Evolutionary conservation across 2,888 invertebrate species (phyloP).

Genomic region (Celastrina argiolus): DNA sequence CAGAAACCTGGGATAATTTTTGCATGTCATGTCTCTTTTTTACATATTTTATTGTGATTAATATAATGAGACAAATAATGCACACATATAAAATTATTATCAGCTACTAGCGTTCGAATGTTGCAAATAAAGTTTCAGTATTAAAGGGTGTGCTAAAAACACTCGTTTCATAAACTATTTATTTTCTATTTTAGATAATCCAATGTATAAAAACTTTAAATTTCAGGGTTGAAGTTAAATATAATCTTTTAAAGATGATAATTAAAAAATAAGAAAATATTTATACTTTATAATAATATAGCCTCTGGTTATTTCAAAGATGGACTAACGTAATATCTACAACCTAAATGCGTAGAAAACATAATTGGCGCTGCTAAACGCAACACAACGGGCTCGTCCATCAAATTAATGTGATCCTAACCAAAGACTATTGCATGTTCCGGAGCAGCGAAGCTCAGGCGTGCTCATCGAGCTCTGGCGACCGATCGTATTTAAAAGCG

Average conservation of each 20-base stretch:
- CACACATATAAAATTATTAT: too few species aligned
- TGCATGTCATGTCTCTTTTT: too few species aligned
- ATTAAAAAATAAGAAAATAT: not conserved
- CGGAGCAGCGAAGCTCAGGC: not conserved
- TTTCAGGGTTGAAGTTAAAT: too few species aligned
- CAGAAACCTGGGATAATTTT: too few species aligned
- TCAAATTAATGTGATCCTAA: conserved; percentile 26
- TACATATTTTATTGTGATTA: too few species aligned
- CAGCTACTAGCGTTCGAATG: too few species aligned
- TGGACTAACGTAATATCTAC: not conserved
- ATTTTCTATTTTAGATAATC: not conserved
- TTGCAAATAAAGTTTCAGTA: too few species aligned
- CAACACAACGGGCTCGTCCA: not conserved
- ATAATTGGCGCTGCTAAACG: not conserved
- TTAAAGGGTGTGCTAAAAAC: too few species aligned
- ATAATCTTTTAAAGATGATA: too few species aligned
- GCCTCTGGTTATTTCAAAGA: conserved; percentile 30
- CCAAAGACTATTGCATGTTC: conserved; percentile 25
- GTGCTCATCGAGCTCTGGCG: not conserved
- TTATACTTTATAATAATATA: conserved; percentile 1
- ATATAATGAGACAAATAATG: too few species aligned
- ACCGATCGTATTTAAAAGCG: conserved; percentile 68
- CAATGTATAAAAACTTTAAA: too few species aligned
- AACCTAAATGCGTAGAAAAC: not conserved
- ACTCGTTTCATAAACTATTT: not conserved